phyloP scores from a whole-genome alignment of 2,113 vertebrate genomes.

The Rhinoptilus africanus region DNA sequence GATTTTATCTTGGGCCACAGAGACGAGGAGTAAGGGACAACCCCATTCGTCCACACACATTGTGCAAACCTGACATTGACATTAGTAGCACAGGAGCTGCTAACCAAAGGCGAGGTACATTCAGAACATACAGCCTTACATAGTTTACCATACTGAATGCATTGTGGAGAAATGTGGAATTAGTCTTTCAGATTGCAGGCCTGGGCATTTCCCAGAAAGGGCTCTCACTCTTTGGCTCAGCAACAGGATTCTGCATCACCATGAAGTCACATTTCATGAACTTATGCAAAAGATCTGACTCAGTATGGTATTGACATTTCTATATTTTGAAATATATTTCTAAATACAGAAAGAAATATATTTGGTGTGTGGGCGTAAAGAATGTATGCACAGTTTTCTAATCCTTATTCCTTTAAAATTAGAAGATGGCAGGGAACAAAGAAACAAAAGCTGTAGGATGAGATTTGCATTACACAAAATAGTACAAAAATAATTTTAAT shows the following conservation, averaged over 20 bases:
- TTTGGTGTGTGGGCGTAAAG: neutral
- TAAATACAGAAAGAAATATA: neutral
- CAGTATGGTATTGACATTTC: neutral
- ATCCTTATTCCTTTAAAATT: neutral
- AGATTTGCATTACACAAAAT: neutral
- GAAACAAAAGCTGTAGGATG: neutral
- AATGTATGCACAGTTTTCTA: neutral
- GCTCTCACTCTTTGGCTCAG: neutral
- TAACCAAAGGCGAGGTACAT: neutral
- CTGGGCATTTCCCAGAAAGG: neutral
- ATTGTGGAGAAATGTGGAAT: neutral
- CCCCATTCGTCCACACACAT: neutral
- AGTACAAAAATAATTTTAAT: neutral
- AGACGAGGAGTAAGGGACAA: neutral
- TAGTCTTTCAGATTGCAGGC: neutral
- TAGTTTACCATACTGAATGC: neutral
- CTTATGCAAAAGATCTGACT: neutral
- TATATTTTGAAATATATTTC: neutral
- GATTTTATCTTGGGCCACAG: neutral
- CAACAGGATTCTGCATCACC: neutral
- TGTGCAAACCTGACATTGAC: neutral
- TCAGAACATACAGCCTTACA: neutral
- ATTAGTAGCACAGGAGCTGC: neutral
- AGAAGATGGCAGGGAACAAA: neutral
- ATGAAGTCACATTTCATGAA: neutral